phyloP scores from a whole-genome alignment of 2,797 vertebrate species.

The Melopsittacus undulatus region DNA sequence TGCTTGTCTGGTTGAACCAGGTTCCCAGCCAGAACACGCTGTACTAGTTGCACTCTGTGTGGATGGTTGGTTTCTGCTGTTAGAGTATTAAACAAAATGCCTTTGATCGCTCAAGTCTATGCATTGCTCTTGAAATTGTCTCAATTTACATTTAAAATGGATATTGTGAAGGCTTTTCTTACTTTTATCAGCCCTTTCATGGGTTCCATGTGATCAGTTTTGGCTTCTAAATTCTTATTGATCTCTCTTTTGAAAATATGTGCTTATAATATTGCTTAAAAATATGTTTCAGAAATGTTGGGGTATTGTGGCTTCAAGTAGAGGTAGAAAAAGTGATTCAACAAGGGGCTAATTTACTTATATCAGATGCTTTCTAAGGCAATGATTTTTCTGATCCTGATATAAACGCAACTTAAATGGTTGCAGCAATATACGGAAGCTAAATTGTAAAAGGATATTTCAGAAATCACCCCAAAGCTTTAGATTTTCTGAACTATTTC shows the following conservation, averaged over 20 bases:
- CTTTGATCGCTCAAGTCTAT: background rate
- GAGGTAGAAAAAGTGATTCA: background rate
- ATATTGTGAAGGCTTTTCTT: background rate
- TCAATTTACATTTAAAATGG: background rate
- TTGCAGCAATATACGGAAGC: background rate
- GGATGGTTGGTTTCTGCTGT: background rate
- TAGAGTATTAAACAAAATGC: background rate
- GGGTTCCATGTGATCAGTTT: background rate
- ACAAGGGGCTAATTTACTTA: background rate
- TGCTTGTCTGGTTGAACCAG: background rate
- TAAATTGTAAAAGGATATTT: background rate
- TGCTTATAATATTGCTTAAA: background rate
- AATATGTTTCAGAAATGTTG: fast-evolving
- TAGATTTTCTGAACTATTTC: background rate
- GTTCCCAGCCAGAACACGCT: background rate
- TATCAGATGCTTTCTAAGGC: background rate
- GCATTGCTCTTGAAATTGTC: background rate
- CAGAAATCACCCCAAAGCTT: background rate
- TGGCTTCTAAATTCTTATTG: background rate
- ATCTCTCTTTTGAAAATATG: background rate
- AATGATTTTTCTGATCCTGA: background rate
- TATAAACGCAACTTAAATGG: background rate
- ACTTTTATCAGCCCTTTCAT: background rate
- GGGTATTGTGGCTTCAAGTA: background rate
- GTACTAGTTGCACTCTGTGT: background rate